Evolutionary conservation across 2,797 vertebrate species (phyloP).

Genomic region (Enteromius thamalakanensis): DNA sequence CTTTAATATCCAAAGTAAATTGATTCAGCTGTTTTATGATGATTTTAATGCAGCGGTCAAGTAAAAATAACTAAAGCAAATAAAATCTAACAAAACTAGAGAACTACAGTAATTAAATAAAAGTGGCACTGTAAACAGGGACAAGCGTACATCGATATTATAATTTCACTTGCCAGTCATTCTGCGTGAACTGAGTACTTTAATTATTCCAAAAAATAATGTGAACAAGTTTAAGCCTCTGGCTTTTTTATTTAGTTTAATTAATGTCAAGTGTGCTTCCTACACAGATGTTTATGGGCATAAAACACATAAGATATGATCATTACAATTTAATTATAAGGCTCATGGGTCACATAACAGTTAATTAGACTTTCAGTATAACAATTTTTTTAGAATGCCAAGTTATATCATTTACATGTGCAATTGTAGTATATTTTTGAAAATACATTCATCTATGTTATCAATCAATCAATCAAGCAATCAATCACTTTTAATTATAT

Average conservation of each 20-base stretch:
- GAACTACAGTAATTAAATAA: not conserved
- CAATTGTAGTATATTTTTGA: not conserved
- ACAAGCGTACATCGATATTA: not conserved
- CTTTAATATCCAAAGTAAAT: not conserved
- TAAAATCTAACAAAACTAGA: not conserved
- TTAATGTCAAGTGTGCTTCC: not conserved
- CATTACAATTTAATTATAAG: not conserved
- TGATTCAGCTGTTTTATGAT: not conserved
- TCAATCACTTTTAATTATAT: too few relatives aligned
- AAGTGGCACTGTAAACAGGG: not conserved
- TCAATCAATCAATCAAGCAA: too few relatives aligned
- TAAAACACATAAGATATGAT: not conserved
- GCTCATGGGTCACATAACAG: not conserved
- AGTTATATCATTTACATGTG: not conserved
- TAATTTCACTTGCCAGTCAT: not conserved
- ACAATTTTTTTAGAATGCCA: not conserved
- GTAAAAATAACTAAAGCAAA: not conserved
- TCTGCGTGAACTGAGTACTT: not conserved
- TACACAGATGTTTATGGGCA: not conserved
- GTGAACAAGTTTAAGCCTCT: not conserved
- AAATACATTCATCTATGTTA: not conserved
- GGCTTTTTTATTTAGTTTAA: not conserved
- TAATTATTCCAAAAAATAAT: not conserved
- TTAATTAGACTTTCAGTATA: not conserved
- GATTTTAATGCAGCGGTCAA: not conserved